Conservation (phyloP, 2,888 invertebrate species). For the Lysandra bellargus region DNA sequence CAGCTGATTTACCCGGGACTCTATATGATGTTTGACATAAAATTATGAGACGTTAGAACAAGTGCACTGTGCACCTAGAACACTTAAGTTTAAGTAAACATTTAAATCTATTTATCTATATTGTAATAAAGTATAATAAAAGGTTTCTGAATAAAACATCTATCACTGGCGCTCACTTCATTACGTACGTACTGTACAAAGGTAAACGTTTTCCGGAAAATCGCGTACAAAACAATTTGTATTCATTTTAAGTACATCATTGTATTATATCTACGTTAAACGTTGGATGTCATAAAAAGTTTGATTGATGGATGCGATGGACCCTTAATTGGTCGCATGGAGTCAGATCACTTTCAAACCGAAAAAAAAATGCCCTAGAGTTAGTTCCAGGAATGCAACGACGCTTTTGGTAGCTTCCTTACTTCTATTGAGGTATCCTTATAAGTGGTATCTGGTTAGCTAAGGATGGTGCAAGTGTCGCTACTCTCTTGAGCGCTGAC, state of each 20-base stretch:
- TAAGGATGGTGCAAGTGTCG: too few species aligned
- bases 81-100: neutral
- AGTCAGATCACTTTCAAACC: too few species aligned
- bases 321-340: too few species aligned
- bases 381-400: too few species aligned
- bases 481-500: too few species aligned
- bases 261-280: neutral
- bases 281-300: constrained; percentile 15
- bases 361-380: too few species aligned
- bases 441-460: too few species aligned
- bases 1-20: too few species aligned
- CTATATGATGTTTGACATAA: neutral
- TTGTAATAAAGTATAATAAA: neutral
- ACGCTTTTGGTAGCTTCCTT: too few species aligned
- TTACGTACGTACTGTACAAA: constrained; percentile 4
- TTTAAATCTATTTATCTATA: neutral
- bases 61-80: neutral
- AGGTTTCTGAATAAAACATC: constrained; percentile 19
- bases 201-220: neutral
- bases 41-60: neutral
- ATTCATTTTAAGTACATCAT: constrained; percentile 11
- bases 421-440: too few species aligned
- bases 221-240: constrained; percentile 9
- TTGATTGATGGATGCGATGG: neutral
- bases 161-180: constrained; percentile 8